Evolutionary conservation across 2,113 vertebrate genomes (phyloP).

Genomic region (Laterallus jamaicensis): DNA sequence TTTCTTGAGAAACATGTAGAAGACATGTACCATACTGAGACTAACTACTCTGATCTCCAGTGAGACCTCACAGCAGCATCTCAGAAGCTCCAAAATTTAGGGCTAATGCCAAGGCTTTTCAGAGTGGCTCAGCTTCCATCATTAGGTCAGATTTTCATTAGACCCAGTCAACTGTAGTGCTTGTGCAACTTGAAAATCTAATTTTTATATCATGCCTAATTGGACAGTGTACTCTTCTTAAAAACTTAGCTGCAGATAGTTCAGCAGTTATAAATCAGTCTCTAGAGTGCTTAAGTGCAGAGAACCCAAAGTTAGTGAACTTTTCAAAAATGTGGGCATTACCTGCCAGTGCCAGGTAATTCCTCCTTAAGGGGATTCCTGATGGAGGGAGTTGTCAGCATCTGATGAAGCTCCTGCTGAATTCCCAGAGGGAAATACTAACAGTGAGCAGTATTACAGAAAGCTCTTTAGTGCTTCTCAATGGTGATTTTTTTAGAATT

Average conservation of each 20-base stretch:
- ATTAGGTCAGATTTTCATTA: not conserved
- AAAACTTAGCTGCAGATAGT: not conserved
- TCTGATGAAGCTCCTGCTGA: not conserved
- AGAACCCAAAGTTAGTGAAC: not conserved
- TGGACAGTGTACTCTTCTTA: not conserved
- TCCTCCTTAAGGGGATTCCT: not conserved
- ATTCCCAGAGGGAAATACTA: not conserved
- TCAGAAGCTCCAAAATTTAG: not conserved
- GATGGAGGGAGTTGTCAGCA: not conserved
- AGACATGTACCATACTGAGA: not conserved
- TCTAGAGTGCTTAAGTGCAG: not conserved
- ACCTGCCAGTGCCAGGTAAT: not conserved
- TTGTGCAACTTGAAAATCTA: not conserved
- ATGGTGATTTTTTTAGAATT: not conserved
- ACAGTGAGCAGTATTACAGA: not conserved
- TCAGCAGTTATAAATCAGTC: not conserved
- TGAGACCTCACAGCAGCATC: not conserved
- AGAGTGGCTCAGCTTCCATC: not conserved
- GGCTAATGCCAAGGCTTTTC: not conserved
- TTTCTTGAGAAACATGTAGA: not conserved
- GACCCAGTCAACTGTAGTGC: not conserved
- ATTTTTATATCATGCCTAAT: not conserved
- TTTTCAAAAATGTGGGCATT: not conserved
- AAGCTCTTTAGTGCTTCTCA: not conserved
- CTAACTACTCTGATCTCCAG: not conserved